Evolutionary conservation across 2,888 invertebrate species (phyloP), one percentile per base, ranked within the genome.

Genomic region (Oligia strigilis): DNA sequence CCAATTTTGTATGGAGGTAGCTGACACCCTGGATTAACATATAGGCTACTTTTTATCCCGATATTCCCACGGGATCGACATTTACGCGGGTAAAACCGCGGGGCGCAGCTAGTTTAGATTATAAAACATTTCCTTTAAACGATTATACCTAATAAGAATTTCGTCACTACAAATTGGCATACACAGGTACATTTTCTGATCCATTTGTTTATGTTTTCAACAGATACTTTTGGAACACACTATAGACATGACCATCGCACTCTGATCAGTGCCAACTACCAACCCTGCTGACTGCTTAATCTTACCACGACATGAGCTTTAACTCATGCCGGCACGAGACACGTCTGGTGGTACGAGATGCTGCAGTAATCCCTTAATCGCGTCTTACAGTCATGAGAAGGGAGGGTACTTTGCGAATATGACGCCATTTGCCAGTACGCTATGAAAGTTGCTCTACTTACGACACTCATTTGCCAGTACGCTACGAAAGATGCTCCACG

Each of bases 371-470:
- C 79, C 66, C 11, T 36, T 62, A 79, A 79, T 78, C 78, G 14
- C 60, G 23, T 62, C 29, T 67, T 13, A 29, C 40, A 40, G 58
- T 36, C n/a, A 49, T 13, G 49, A 74, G 40, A 43, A 40, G 11
- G 40, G 23, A 23, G 19, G 52, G 23, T 49, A 72, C 49, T 40
- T 23, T 40, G 19, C 13, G 49, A 58, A 52, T 43, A 52, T 65
- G 83, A 82, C 60, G 72, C 73, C 64, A 78, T 58, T 69, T 60
- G 19, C 29, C 49, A 71, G 78, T 71, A 80, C 60, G 80, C 43
- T 62, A 6, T 14, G 52, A 52, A 80, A 52, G 60, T 52, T 62
- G 14, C 69, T 78, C 70, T 52, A 78, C 78, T 80, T 55, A 70
- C 1, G 19, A 64, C 52, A 43, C 3, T 6, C 14, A 43, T 62